Base-by-base conservation (phyloP, 2,888 invertebrate species). In the Ennomos fuscantarius region DNA sequence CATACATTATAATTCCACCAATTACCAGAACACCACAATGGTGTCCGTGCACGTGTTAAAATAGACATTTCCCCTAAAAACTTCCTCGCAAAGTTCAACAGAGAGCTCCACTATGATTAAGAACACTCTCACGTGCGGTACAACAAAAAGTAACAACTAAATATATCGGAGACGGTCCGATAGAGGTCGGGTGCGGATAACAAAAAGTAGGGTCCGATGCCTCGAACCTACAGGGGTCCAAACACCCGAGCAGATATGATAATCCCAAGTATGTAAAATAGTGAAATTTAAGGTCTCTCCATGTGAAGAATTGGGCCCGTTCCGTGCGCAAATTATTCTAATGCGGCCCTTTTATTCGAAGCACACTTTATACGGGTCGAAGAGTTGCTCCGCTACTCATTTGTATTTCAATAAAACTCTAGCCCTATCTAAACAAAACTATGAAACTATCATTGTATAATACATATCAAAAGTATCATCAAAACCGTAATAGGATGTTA, bases 111-210 rank as follows among this genome's bases (percentile, higher is more conserved):
- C 69, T 66, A 79, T 81, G 85, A 87, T 92, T 86, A 84, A 86
- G 84, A 92, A 82, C 87, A 84, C 79, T 71, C 84, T 90, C 91
- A 92, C 91, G 91, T 89, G 82, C 84, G 66, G 72, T 79, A 66
- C 77, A 87, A 90, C 91, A 91, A 91, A 92, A 91, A 92, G 89
- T 91, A 82, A 89, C 90, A 91, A 89, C 90, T 92, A 92, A 90
- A 92, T 92, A 90, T 91, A 88, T 89, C 79, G 84, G 87, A 86
- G 87, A 86, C 84, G 83, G 81, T 70, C 85, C 86, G 87, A 88
- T 89, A 86, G 87, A 88, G 89, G 88, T 81, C 81, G 89, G 89
- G 87, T 85, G 79, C 82, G 85, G 84, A 80, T 82, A 87, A 81
- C 89, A 91, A 91, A 92, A 92, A 92, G 83, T 84, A 79, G 83